Evolutionary conservation across 2,113 vertebrate genomes (phyloP), one percentile per base, ranked within the genome.

Genomic region (Psittacara wagleri): DNA sequence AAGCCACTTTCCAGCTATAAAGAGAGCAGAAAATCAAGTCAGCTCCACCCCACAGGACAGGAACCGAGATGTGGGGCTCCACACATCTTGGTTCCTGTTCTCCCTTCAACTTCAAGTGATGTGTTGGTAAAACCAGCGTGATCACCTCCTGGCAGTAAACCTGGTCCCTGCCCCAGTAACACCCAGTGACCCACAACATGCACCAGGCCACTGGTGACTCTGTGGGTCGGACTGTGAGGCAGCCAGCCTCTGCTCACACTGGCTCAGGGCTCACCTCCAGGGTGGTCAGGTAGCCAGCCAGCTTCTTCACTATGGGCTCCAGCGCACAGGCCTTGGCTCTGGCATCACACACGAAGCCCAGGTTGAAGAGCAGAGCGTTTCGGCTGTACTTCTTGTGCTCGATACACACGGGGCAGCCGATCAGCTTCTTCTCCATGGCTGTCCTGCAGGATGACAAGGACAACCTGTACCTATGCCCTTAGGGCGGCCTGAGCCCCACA

Each of bases 371-470:
- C 90, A 99, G 98, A 17, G 99, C 99, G 0, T 99, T 99, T 35
- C 99, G 97, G 84, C 99, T 99, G 95, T 99, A 99, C 88, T 99
- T 99, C 96, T 99, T 99, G 96, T 99, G 99, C 88, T 99, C 99
- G 1, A 99, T 99, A 96, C 99, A 99, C 68, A 99, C 99, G 0
- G 99, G 99, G 95, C 99, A 99, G 27, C 99, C 99, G 3, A 99
- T 99, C 68, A 99, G 97, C 96, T 99, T 99, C 96, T 99, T 99
- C 55, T 99, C 99, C 99, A 99, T 99, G 24, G 99, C 99, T 1
- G 99, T 99, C 69, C 99, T 99, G 75, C 2, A 4, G 43, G 54
- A 37, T 90, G 51, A 85, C 39, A 67, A 68, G 37, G 2, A 54
- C 0, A 35, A 43, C 4, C 35, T 75, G 61, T 59, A 74, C 59